Base-by-base conservation (phyloP, 2,888 invertebrate species). In the Poecilobothrus nobilitatus region DNA sequence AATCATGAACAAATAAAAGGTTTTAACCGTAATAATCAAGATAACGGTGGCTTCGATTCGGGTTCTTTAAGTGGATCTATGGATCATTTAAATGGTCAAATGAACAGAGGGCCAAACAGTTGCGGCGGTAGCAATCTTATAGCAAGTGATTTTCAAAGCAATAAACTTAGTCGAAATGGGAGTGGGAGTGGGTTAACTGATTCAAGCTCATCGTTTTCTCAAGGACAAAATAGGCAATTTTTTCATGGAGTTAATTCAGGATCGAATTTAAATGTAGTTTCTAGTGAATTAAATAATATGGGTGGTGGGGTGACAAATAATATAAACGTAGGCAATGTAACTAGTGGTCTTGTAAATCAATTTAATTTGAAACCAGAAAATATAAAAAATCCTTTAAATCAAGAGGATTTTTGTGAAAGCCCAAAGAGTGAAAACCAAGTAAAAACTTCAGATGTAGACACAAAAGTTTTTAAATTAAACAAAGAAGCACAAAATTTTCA, bases 1-100 rank as follows among this genome's bases (percentile, higher is more conserved):
- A 91, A 93, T 75, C 87, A 89, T 12, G 91, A 91, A 75, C 86
- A 87, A 37, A 82, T 86, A 37, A 84, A 86, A 68, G 85, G 86
- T 71, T 79, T 33, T 61, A 33, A 84, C 71, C 85, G 85, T 79
- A 85, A 85, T 73, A 83, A 76, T 74, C 75, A 82, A 79, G 86
- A 84, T 70, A 80, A 78, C 68, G 84, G 84, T 80, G 86, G 83
- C 83, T 88, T 88, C 84, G 89, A 85, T 82, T 85, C 88, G 80
- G 89, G 88, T 78, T 76, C 74, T 74, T 76, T 76, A 73, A 75
- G 72, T 66, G 67, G 76, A 65, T 62, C 69, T 7, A 73, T 73
- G 34, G 75, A 74, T n/a, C 33, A 65, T 8, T 85, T 87, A 75
- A 84, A 86, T 77, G 89, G 89, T 80, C 87, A 88, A 69, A 88